These are phyloP conservation scores for Falco biarmicus DNA, from an alignment of 2,797 vertebrate genomes.

Conservation along the genomic window DNA sequence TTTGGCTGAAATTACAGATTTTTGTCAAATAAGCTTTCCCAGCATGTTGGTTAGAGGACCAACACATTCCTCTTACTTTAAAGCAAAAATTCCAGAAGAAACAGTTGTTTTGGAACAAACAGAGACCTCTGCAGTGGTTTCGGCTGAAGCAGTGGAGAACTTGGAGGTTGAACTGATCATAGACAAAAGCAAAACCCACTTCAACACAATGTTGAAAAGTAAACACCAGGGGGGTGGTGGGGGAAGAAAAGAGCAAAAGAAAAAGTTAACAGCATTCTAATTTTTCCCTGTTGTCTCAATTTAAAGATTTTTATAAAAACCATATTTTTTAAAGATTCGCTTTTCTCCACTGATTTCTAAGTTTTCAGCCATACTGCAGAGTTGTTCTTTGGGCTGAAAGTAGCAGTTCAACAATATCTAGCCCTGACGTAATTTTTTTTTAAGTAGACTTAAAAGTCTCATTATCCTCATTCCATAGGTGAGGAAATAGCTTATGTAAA, in stretches of 20 bases:
- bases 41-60: background rate
- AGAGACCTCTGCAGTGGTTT: background rate
- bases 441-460: slow-evolving; percentile 2
- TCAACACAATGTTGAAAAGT: slow-evolving; percentile 51
- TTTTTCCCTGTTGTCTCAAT: slow-evolving; percentile 41
- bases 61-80: slow-evolving; percentile 32
- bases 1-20: slow-evolving; percentile 28
- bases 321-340: slow-evolving; percentile 12
- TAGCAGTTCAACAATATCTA: background rate
- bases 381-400: background rate
- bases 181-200: slow-evolving; percentile 44
- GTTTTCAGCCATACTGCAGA: background rate
- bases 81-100: slow-evolving; percentile 46
- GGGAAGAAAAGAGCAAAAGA: background rate
- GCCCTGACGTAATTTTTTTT: background rate
- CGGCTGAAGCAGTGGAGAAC: slow-evolving; percentile 13
- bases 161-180: slow-evolving; percentile 17
- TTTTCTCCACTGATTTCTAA: background rate
- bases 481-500: slow-evolving; percentile 48
- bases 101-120: slow-evolving; percentile 28
- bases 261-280: slow-evolving; percentile 32
- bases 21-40: slow-evolving; percentile 21
- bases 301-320: slow-evolving; percentile 38
- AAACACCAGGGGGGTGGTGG: background rate
- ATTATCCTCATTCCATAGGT: slow-evolving; percentile 44